Base-by-base conservation (phyloP, 2,888 invertebrate species). In the Pomacea canaliculata region DNA sequence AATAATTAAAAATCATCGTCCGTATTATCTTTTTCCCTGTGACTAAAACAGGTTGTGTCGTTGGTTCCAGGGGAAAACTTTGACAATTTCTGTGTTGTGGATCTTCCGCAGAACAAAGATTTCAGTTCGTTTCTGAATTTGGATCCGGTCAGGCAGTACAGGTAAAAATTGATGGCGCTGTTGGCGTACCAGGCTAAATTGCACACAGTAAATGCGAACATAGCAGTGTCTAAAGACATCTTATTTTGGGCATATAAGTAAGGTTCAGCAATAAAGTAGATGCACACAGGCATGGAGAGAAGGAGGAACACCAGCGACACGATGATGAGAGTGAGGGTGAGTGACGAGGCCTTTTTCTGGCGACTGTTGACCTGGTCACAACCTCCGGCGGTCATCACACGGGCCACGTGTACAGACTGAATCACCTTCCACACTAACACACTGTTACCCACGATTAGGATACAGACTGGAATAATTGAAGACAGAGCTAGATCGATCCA, bases 141-240 rank as follows among this genome's bases (percentile, higher is more conserved):
- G 18, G 75, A 46, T 0, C 79, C 79, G 23, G 70, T 79, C 7
- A 79, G 49, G 51, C 76, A 78, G 73, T 79, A 79, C 51, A 79
- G 68, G 70, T 77, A 77, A n/a, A 79, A 79, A 63, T 79, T 79
- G 68, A 79, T 71, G n/a, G 77, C 71, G 71, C 78, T 78, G 70
- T 77, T 79, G 46, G 73, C 70, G 67, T 79, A 79, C 79, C 77
- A 78, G 10, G 73, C 27, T 7, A 77, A 68, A 46, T 71, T 78
- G 68, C 76, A 76, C 23, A 73, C 7, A 7, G 79, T 76, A 73
- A 73, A 79, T 5, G 56, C 75, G 9, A 79, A 63, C 12, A 68
- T 68, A 9, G 5, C 23, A 23, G 23, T 23, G 23, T 23, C 23
- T 23, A 23, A 23, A 23, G 23, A 23, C 23, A 23, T 23, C 23